Base-by-base conservation (phyloP, 2,797 vertebrate genomes). In the Leuciscus waleckii region DNA sequence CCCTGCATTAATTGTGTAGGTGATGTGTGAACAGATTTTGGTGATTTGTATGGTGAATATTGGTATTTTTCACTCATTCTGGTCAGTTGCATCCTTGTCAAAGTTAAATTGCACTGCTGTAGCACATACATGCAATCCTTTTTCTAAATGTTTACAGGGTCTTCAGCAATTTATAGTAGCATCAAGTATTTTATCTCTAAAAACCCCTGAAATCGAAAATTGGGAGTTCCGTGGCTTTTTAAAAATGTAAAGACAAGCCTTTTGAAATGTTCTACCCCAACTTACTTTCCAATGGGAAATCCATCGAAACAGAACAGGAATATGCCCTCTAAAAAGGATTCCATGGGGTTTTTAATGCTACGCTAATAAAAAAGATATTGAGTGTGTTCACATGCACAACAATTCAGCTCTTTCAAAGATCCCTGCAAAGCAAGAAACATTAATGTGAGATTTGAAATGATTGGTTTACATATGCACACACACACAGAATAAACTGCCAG, bases 51-150 rank as follows among this genome's bases (percentile, higher is more conserved):
- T 77, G 63, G 39, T 84, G 4, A 78, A 84, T 78, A 78, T 41
- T 26, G 23, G 19, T 58, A 41, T 68, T 29, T 84, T 77, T 75
- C 41, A n/a, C 26, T 63, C 58, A 37, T 61, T 74, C 14, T 75
- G 37, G 26, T 74, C 70, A 65, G 81, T 68, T 16, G 58, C 35
- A 69, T 84, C 61, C n/a, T 61, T 73, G 51, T 82, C 68, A 46
- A 70, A 81, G 49, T 17, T 37, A 26, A 69, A 26, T 68, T 84
- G 46, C 73, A 77, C 82, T 84, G 74, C 82, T 69, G 75, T 84
- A 84, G 83, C 83, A 84, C 49, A 76, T 21, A 70, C 63, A 78
- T 79, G 83, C 82, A 78, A 84, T 70, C n/a, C 37, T 58, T 84
- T 69, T 84, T 61, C 19, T 23, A 70, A 58, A 84, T 76, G 75